phyloP scores from a whole-genome alignment of 2,888 invertebrate species.

The Ypsolopha sequella region DNA sequence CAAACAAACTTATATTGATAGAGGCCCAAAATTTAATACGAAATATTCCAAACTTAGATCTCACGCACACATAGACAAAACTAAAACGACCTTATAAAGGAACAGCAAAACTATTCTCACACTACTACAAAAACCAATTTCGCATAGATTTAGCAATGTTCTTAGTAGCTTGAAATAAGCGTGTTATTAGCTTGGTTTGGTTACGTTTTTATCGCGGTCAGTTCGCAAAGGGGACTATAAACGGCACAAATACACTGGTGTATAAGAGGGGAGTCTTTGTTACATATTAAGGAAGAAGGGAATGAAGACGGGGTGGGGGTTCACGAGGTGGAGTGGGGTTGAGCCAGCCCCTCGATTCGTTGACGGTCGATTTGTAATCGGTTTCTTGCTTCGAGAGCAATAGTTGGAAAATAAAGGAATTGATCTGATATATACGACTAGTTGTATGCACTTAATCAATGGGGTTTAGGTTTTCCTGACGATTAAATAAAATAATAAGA shows the following conservation, averaged over 20 bases:
- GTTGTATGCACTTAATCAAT: too few relatives aligned
- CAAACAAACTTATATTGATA: slow-evolving; percentile 45
- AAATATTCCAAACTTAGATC: slow-evolving; percentile 54
- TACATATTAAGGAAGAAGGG: slow-evolving; percentile 68
- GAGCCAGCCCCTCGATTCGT: slow-evolving; percentile 15
- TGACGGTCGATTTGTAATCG: slow-evolving; percentile 6
- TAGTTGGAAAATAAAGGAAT: too few relatives aligned
- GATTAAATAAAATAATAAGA: too few relatives aligned
- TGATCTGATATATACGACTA: too few relatives aligned
- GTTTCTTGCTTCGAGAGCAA: too few relatives aligned
- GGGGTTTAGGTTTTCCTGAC: too few relatives aligned
- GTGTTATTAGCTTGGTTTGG: too few relatives aligned
- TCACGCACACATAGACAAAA: slow-evolving; percentile 16
- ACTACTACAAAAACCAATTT: slow-evolving; percentile 9
- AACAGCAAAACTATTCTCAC: slow-evolving; percentile 8
- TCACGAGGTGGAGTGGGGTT: slow-evolving; percentile 15
- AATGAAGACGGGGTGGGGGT: slow-evolving; percentile 43
- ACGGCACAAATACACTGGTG: slow-evolving; percentile 52
- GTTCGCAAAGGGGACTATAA: slow-evolving; percentile 13
- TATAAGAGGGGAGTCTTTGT: slow-evolving; percentile 69
- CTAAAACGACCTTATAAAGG: background rate
- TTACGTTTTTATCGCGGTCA: too few relatives aligned
- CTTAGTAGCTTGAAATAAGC: too few relatives aligned
- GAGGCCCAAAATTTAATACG: slow-evolving; percentile 66
- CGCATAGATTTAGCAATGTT: too few relatives aligned